Evolutionary conservation across 2,113 vertebrate species (phyloP), one percentile per base, ranked within the genome.

Genomic region (Oophaga pumilio): DNA sequence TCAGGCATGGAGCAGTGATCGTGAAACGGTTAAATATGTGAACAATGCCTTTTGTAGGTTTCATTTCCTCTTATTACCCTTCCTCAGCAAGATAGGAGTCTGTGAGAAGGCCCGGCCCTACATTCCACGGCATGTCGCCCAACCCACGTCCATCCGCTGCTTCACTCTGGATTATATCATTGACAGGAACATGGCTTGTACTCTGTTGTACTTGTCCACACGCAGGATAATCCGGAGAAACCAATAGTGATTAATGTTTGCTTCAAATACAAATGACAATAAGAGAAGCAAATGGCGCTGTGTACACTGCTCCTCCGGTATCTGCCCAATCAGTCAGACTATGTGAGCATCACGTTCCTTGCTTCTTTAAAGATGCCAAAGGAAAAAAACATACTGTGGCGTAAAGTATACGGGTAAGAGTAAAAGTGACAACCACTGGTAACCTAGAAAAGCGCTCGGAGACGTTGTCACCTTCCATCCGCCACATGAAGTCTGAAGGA

Each of bases 71-170:
- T 71, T 60, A 43, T 64, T 71, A 71, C 76, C 69, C 85, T 52
- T 77, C 74, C 74, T 78, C 76, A 52, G 24, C 80, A 53, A 33
- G 77, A 81, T 73, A 12, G 28, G 43, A 79, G 77, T 60, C 18
- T 87, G 85, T 80, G 62, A 80, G 77, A 57, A 87, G 62, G 77
- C 52, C 85, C 85, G 33, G 85, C 77, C 85, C 77, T 81, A 69
- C 77, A 87, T 81, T 87, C 85, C 76, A 59, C 13, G 59, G 64
- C 77, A 80, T 8, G 26, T 6, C 28, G 85, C 85, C 77, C 50
- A 60, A 76, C 76, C 77, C 77, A 59, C 17, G 84, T 73, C 77
- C 17, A 73, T 73, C 77, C 20, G 69, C 62, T 69, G 76, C n/a
- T 33, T 69, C 66, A 50, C 62, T 78, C 85, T 86, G 74, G 84